Percentiles rank a stretch among this genome's conserved stretches.
Conservation (phyloP, 2,797 vertebrate species). For the Hylomyscus alleni region DNA sequence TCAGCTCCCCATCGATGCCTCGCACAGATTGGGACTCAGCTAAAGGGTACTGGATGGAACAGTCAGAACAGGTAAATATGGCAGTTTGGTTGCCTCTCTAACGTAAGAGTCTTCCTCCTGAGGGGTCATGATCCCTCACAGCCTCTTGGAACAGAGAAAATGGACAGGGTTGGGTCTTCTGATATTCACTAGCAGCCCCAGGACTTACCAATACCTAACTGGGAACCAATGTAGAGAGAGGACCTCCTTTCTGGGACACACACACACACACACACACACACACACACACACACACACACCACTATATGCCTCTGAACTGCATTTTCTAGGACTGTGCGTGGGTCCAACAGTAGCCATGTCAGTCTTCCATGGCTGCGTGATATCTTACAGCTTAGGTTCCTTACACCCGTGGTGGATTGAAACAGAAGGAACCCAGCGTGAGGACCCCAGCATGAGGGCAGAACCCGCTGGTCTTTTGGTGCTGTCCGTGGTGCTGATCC, state of each 20-base stretch:
- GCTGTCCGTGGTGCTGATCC: constrained; percentile 79
- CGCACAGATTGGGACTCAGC: not conserved
- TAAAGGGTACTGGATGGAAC: not conserved
- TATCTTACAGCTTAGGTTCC: not conserved
- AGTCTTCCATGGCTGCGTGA: not conserved
- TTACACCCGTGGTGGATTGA: not conserved
- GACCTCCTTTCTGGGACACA: not conserved
- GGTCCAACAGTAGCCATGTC: not conserved
- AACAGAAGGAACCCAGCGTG: fast-evolving
- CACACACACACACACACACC: not conserved
- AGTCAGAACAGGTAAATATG: not conserved
- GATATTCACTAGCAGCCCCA: not conserved
- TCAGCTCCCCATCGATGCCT: not conserved
- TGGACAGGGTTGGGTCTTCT: not conserved
- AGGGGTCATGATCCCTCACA: not conserved
- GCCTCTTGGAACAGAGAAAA: constrained; percentile 29
- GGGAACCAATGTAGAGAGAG: not conserved
- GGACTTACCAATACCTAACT: not conserved
- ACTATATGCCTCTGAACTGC: not conserved
- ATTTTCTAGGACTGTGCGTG: constrained; percentile 9
- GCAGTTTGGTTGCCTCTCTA: not conserved
- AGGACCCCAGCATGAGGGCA: fast-evolving
- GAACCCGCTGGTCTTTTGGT: fast-evolving
- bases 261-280: not conserved
- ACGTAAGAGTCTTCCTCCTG: not conserved